A percentile compares a stretch with the other conserved stretches of the same genome.
Evolutionary conservation across 2,113 vertebrate species (phyloP).

Genomic region (Aegithalos caudatus): DNA sequence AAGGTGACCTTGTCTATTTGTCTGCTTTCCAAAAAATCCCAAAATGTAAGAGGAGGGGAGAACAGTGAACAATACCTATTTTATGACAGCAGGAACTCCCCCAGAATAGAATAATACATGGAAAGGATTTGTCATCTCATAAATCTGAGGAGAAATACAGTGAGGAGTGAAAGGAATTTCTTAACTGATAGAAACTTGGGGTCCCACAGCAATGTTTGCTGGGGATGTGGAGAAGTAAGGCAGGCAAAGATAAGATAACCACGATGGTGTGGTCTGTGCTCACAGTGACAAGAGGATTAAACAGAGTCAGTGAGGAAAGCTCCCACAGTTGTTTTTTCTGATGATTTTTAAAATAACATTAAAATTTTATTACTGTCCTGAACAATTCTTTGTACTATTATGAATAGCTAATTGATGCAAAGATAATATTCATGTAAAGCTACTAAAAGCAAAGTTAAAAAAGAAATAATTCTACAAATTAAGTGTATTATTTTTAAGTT

Average conservation of each 20-base stretch:
- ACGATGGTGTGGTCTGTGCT: background rate
- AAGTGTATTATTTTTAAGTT: background rate
- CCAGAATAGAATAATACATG: background rate
- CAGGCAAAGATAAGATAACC: background rate
- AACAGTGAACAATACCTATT: background rate
- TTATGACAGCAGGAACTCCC: background rate
- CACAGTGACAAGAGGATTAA: background rate
- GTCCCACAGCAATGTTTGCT: background rate
- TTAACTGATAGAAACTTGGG: background rate
- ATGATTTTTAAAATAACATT: background rate
- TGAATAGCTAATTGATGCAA: background rate
- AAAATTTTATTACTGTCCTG: background rate
- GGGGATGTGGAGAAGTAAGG: background rate
- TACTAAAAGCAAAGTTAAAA: background rate
- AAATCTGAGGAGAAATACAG: background rate
- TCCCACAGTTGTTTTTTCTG: background rate
- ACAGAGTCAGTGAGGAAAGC: background rate
- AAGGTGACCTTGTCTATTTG: background rate
- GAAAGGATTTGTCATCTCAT: background rate
- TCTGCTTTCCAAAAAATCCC: background rate
- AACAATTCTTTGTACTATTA: background rate
- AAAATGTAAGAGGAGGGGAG: background rate
- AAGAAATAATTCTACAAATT: background rate
- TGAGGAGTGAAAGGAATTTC: background rate
- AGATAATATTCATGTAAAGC: background rate